Evolutionary conservation across 2,113 vertebrate genomes (phyloP).

Genomic region (Burhinus oedicnemus): DNA sequence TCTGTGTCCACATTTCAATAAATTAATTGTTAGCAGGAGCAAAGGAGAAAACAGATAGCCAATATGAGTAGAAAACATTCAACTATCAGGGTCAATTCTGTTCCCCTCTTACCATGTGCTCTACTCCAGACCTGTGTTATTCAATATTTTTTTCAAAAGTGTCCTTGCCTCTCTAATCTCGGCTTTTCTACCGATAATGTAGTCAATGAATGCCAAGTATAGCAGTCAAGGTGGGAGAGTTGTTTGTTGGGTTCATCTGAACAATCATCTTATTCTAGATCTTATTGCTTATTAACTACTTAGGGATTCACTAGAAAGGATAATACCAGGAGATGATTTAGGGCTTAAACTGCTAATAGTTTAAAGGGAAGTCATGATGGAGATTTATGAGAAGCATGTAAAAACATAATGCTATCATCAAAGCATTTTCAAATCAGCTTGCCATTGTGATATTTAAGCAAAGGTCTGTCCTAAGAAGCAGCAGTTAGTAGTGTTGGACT

Average conservation of each 20-base stretch:
- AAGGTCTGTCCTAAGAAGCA: background rate
- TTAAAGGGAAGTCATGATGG: background rate
- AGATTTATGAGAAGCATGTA: background rate
- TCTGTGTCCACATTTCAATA: background rate
- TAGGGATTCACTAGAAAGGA: conserved; percentile 30
- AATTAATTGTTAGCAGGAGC: background rate
- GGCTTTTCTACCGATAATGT: background rate
- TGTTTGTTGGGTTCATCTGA: conserved; percentile 1
- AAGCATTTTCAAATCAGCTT: background rate
- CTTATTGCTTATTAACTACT: conserved; percentile 28
- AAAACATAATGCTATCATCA: conserved; percentile 3
- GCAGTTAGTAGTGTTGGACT: background rate
- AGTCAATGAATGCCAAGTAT: background rate
- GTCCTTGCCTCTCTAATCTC: background rate
- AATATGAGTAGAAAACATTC: background rate
- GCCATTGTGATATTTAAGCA: background rate
- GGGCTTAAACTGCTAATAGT: background rate
- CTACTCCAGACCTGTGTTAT: background rate
- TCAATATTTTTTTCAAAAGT: background rate
- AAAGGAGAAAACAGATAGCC: background rate
- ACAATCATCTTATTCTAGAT: conserved; percentile 30
- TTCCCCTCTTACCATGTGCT: background rate
- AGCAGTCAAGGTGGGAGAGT: background rate
- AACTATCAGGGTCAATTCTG: background rate
- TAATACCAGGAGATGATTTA: conserved; percentile 34